These are phyloP conservation scores for Pseudococcus longispinus DNA, from an alignment of 2,888 invertebrate species.

Conservation along the genomic window DNA sequence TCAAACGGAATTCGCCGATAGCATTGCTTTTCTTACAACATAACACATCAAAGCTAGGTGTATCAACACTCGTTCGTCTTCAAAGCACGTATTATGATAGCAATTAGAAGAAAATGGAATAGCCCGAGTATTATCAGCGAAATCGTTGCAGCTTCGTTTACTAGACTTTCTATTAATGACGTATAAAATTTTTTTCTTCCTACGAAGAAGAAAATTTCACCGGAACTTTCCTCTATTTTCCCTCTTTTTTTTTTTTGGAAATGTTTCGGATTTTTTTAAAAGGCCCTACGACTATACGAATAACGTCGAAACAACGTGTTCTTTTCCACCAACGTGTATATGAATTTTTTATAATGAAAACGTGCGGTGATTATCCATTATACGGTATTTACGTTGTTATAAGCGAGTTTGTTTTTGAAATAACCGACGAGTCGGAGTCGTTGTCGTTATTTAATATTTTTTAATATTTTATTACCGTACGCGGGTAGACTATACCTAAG, in stretches of 20 bases:
- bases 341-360: constrained; percentile 26
- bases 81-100: constrained; percentile 19
- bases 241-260: neutral
- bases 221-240: neutral
- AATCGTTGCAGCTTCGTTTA: neutral
- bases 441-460: constrained; percentile 1
- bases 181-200: neutral
- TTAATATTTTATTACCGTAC: neutral
- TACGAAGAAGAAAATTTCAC: neutral
- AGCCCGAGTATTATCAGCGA: neutral
- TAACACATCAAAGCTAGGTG: neutral
- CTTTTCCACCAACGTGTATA: neutral
- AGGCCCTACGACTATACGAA: neutral
- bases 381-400: constrained; percentile 9
- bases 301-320: constrained; percentile 14
- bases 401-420: neutral
- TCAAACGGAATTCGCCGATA: neutral
- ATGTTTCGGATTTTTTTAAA: neutral
- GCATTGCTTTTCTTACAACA: neutral
- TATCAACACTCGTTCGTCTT: neutral
- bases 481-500: neutral
- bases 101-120: constrained; percentile 30
- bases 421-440: neutral
- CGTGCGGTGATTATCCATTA: constrained; percentile 31
- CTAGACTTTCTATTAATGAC: neutral